phyloP scores from a whole-genome alignment of 1,140 invertebrate species.

The Dinoponera quadriceps region DNA sequence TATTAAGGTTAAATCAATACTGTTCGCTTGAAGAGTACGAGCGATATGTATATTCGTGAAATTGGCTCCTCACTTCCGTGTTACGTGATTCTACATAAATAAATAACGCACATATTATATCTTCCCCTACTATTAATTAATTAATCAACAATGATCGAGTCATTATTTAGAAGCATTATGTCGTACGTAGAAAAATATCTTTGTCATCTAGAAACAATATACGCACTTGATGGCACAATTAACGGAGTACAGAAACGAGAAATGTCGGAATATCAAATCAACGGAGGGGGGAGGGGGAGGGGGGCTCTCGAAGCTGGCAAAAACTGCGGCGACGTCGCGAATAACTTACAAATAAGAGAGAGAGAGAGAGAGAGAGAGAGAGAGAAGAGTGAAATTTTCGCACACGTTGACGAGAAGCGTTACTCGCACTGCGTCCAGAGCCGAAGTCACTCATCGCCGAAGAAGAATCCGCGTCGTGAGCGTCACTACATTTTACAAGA shows the following conservation, averaged over 20 bases:
- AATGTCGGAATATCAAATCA: not conserved
- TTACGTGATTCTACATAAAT: conserved; percentile 46
- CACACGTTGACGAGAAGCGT: conserved; percentile 48
- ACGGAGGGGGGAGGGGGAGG: too few species aligned
- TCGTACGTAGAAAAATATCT: conserved; percentile 45
- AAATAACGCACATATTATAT: conserved; percentile 42
- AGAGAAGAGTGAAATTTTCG: conserved; percentile 58
- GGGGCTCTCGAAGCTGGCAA: not conserved
- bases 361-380: too few species aligned
- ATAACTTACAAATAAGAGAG: not conserved
- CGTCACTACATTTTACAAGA: not conserved
- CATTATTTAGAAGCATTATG: conserved; percentile 27
- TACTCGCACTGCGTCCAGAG: not conserved
- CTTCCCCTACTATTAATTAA: conserved; percentile 45
- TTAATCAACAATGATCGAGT: conserved; percentile 37
- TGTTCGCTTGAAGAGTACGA: not conserved
- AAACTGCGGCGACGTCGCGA: not conserved
- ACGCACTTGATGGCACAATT: conserved; percentile 68
- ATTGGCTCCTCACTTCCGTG: conserved; percentile 18
- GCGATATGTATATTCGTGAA: conserved; percentile 18
- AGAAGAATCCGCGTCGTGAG: not conserved
- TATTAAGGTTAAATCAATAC: conserved; percentile 3
- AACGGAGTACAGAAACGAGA: conserved; percentile 3
- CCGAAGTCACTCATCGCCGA: not conserved
- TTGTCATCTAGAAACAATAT: conserved; percentile 48